Percentiles rank a stretch among this genome's conserved stretches.
Evolutionary conservation across 2,888 invertebrate genomes (phyloP).

Genomic region (Chaetogeoica ovagalla): DNA sequence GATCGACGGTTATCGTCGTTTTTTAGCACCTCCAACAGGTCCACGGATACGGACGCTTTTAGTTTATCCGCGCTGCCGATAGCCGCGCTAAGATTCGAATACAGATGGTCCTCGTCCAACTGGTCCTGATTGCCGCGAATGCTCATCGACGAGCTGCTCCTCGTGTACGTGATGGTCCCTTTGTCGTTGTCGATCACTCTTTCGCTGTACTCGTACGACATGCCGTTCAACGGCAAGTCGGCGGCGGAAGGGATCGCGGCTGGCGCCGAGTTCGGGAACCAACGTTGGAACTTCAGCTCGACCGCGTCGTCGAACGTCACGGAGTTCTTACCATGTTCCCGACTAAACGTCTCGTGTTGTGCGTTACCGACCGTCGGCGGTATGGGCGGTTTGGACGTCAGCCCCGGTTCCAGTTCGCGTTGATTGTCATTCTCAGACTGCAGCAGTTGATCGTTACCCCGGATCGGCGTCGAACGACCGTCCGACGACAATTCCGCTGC

Average conservation of each 20-base stretch:
- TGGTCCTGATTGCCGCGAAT: conserved; percentile 28
- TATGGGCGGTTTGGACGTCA: conserved; percentile 57
- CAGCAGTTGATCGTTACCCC: too few species aligned
- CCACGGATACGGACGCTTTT: conserved; percentile 18
- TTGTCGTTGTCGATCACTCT: neutral
- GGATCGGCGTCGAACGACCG: neutral
- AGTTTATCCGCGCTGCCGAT: neutral
- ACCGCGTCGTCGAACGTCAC: conserved; percentile 56
- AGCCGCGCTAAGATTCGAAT: conserved; percentile 38
- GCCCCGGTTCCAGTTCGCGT: conserved; percentile 56
- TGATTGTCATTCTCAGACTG: neutral
- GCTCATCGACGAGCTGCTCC: conserved; percentile 37
- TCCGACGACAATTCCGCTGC: conserved; percentile 18
- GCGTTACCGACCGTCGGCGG: conserved; percentile 54
- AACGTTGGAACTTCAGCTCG: conserved; percentile 58
- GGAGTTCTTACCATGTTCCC: neutral
- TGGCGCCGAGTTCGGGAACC: conserved; percentile 57
- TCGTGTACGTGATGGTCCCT: conserved; percentile 8
- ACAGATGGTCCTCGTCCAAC: conserved; percentile 39
- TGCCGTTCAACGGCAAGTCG: conserved; percentile 12
- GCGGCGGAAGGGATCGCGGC: neutral
- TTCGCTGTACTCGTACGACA: conserved; percentile 21
- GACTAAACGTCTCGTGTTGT: neutral
- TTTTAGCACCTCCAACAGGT: neutral
- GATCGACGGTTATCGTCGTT: neutral